Base-by-base conservation (phyloP, 2,888 invertebrate genomes). In the Teleiodes luculella region DNA sequence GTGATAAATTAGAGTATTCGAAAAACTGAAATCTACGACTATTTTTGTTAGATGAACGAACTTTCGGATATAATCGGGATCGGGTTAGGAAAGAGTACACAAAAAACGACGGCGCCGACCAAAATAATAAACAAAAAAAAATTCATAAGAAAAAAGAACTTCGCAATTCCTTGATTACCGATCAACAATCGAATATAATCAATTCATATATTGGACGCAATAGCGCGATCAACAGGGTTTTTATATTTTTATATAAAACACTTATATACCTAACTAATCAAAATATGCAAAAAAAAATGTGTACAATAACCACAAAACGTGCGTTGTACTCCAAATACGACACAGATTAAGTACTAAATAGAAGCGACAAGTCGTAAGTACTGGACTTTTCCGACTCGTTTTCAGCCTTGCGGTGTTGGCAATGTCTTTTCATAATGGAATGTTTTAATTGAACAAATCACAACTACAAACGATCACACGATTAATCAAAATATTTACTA, bases 341-440 rank as follows among this genome's bases (percentile, higher is more conserved):
- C 65, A 66, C 66, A 63, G 58, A 62, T 60, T 79, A 77, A 78
- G 75, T 78, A 80, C 75, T 64, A 56, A 57, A 57, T 62, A 61
- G 24, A 49, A 18, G n/a, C 49, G 37, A 49, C 16, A 39, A 31
- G 41, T 18, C 35, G 24, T 64, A 63, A 71, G 72, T 72, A 75
- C 72, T 54, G 55, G 60, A 65, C 57, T 68, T 63, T 57, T 80
- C 81, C 82, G 83, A 82, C 85, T 84, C 76, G 53, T 46, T 53
- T 66, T 81, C 84, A 83, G 86, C 79, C 86, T 86, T 81, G 14
- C 52, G 65, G 70, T 65, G 71, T 74, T 75, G 78, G 78, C 79
- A 78, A 71, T 71, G 73, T 77, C 78, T 83, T 81, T 83, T 83
- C 80, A 71, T 72, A n/a, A 74, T 86, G 87, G 87, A 88, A 88